These are phyloP conservation scores for Dromas ardeola DNA, from an alignment of 2,113 vertebrate genomes.

Conservation along the genomic window DNA sequence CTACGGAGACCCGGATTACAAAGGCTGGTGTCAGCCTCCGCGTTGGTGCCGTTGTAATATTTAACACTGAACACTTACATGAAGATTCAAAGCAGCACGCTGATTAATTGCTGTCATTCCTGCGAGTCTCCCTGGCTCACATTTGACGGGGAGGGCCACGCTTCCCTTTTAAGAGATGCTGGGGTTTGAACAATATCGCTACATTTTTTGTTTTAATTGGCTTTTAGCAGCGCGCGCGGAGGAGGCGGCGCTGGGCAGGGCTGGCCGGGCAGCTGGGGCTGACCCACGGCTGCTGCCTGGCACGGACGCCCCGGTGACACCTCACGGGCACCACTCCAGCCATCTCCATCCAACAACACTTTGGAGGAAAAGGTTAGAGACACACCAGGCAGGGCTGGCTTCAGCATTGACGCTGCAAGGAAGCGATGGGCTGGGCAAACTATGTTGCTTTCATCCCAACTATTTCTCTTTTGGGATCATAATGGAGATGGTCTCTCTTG, in stretches of 20 bases:
- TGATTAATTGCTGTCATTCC: slow-evolving; percentile 37
- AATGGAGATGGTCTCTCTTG: neutral
- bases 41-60: neutral
- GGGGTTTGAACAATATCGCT: neutral
- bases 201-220: slow-evolving; percentile 12
- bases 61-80: neutral
- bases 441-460: neutral
- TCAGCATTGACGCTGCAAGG: neutral
- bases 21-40: slow-evolving; percentile 11
- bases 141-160: neutral
- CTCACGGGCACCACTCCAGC: neutral
- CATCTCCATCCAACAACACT: neutral
- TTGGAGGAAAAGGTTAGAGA: neutral
- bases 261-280: neutral
- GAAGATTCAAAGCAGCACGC: neutral
- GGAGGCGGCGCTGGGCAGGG: neutral
- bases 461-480: neutral
- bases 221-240: rapidly evolving
- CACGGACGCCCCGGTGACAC: neutral
- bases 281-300: neutral
- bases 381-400: neutral
- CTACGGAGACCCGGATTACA: slow-evolving; percentile 6
- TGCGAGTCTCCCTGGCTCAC: neutral
- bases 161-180: neutral
- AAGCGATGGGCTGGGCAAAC: neutral